Conservation (phyloP, 2,797 vertebrate genomes). For the Picus viridis region DNA sequence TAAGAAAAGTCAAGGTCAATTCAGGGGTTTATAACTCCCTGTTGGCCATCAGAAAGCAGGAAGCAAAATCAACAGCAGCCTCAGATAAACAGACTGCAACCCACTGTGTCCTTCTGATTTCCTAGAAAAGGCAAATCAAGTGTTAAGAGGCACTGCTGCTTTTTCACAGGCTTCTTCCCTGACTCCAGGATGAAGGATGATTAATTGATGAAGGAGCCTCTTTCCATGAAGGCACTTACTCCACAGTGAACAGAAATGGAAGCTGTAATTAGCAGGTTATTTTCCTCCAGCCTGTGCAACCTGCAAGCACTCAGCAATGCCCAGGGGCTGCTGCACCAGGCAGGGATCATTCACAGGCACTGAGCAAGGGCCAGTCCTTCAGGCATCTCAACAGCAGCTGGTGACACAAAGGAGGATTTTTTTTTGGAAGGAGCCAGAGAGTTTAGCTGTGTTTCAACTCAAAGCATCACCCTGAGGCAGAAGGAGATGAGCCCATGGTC, state of each 20-base stretch:
- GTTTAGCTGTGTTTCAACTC: background rate
- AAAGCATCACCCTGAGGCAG: background rate
- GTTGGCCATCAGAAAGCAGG: background rate
- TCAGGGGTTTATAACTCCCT: background rate
- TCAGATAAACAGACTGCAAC: background rate
- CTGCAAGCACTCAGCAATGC: rapidly evolving
- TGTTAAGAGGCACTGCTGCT: background rate
- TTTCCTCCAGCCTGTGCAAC: background rate
- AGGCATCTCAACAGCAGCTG: background rate
- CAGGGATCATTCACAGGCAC: background rate
- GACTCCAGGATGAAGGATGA: background rate
- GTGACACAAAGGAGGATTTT: background rate
- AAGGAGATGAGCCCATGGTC: background rate
- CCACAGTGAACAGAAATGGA: background rate
- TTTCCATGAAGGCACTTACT: background rate
- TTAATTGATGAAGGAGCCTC: background rate
- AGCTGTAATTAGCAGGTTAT: background rate
- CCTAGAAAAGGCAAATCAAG: background rate
- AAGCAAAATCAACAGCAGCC: background rate
- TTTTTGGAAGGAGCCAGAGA: background rate
- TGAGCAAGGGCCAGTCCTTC: background rate
- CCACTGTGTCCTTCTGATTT: background rate
- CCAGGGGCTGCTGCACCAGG: background rate
- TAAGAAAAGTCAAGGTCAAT: background rate
- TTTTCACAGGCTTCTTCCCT: background rate